Evolutionary conservation across 2,113 vertebrate genomes (phyloP).

Genomic region (Paradisaea rubra): DNA sequence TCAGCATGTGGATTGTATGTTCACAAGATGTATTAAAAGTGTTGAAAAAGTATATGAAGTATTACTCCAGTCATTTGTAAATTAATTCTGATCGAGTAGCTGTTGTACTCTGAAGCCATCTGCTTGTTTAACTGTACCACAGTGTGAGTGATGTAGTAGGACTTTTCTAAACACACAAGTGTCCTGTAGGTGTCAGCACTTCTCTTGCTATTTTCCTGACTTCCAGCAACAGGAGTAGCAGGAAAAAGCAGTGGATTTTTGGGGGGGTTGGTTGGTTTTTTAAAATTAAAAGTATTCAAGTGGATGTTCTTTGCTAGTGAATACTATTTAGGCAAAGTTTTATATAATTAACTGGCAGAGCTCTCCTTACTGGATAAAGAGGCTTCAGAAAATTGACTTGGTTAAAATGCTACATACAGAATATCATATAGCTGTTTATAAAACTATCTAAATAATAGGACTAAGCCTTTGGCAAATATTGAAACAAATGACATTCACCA

Average conservation of each 20-base stretch:
- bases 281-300: background rate
- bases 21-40: fast-evolving
- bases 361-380: background rate
- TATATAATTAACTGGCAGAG: background rate
- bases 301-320: background rate
- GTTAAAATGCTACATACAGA: background rate
- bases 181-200: constrained; percentile 16
- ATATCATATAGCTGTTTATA: background rate
- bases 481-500: background rate
- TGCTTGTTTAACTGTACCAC: background rate
- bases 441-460: background rate
- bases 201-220: background rate
- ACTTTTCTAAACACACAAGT: background rate
- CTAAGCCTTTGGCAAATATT: constrained; percentile 18
- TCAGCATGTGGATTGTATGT: background rate
- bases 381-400: background rate
- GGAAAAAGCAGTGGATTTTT: background rate
- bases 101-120: background rate
- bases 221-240: background rate
- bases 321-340: background rate
- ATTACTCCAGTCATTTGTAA: background rate
- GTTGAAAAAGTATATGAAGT: background rate
- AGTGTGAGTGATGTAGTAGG: too few relatives aligned
- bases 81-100: background rate
- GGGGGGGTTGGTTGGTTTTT: background rate